Evolutionary conservation across 2,888 invertebrate genomes (phyloP).

Genomic region (Drosophila lutescens): DNA sequence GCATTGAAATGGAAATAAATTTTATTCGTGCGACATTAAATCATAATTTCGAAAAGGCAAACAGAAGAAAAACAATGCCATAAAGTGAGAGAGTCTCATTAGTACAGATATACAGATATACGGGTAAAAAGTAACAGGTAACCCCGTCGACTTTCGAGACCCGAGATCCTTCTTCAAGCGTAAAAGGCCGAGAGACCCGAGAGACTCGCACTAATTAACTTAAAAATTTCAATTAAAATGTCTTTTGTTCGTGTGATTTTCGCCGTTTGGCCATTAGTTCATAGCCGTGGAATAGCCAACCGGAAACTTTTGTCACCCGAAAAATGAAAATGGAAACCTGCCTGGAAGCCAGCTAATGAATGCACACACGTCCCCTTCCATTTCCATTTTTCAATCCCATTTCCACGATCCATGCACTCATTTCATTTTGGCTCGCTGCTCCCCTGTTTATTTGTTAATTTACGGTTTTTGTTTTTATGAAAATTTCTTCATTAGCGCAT

Average conservation of each 20-base stretch:
- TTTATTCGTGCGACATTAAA: constrained; percentile 62
- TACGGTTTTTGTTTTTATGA: constrained; percentile 47
- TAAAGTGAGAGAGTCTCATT: constrained; percentile 64
- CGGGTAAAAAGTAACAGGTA: background rate
- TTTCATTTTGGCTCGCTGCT: constrained; percentile 26
- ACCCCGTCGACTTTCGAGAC: background rate
- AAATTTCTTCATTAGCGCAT: constrained; percentile 81
- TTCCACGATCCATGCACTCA: constrained; percentile 3
- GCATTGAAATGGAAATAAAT: constrained; percentile 60
- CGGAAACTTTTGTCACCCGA: constrained; percentile 82
- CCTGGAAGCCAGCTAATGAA: constrained; percentile 78
- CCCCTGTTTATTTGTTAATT: constrained; percentile 68
- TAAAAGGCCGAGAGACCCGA: constrained; percentile 38
- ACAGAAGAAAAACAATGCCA: constrained; percentile 31
- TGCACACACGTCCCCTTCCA: constrained; percentile 44
- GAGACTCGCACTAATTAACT: constrained; percentile 75
- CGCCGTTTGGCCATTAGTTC: constrained; percentile 67
- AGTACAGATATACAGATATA: constrained; percentile 21
- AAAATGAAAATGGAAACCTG: constrained; percentile 29
- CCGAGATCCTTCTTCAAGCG: constrained; percentile 30
- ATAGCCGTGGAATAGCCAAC: constrained; percentile 69
- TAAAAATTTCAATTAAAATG: constrained; percentile 81
- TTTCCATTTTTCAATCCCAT: constrained; percentile 1
- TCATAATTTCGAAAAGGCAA: constrained; percentile 54
- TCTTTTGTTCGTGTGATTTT: constrained; percentile 79